phyloP scores from a whole-genome alignment of 2,113 vertebrate species.

The Cinclus mexicanus region DNA sequence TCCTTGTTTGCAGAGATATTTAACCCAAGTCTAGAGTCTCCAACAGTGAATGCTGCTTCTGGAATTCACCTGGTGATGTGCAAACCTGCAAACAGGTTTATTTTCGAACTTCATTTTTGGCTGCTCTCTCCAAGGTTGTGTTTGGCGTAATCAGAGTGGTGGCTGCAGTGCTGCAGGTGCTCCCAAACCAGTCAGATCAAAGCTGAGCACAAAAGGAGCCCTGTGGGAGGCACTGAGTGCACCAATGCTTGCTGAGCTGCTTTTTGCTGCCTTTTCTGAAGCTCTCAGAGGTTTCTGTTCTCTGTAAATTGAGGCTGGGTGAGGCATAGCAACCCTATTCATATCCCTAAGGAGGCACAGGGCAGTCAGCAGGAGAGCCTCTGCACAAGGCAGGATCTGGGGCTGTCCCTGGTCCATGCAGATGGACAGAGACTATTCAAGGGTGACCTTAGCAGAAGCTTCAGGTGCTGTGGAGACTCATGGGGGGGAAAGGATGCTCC shows the following conservation, averaged over 20 bases:
- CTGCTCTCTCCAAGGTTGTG: fast-evolving
- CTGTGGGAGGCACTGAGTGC: background rate
- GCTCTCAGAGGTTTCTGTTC: background rate
- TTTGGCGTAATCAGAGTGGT: background rate
- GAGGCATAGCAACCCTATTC: fast-evolving
- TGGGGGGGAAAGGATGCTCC: background rate
- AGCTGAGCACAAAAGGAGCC: background rate
- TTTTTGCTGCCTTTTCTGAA: background rate
- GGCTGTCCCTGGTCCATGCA: too few species aligned
- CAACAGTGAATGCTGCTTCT: background rate
- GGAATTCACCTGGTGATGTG: background rate
- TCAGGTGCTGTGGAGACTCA: background rate
- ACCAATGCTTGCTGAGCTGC: background rate
- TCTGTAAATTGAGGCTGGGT: background rate
- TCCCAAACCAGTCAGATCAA: background rate
- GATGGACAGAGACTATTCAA: background rate
- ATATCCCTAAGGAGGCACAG: background rate
- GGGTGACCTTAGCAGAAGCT: background rate
- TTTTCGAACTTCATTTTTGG: background rate
- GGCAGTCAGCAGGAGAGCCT: background rate
- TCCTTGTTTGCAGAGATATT: background rate
- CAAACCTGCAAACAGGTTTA: background rate
- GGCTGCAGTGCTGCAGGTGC: background rate
- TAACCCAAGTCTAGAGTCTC: background rate
- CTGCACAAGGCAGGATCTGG: background rate